These are phyloP conservation scores for Botia kubotai DNA, from an alignment of 2,797 vertebrate species.

Conservation along the genomic window DNA sequence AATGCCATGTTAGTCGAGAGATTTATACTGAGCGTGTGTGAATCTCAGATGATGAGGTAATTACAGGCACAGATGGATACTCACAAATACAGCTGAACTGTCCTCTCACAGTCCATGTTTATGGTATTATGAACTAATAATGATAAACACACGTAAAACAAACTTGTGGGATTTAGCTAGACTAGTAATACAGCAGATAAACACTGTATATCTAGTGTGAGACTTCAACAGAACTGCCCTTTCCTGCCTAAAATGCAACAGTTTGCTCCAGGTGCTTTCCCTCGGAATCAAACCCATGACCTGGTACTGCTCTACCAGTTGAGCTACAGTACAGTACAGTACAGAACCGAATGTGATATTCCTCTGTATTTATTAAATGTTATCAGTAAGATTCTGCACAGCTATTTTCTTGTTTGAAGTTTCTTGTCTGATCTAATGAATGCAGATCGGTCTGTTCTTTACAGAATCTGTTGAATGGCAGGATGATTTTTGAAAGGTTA, in stretches of 20 bases:
- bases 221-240: not conserved
- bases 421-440: slow-evolving; percentile 39
- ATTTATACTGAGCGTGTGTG: slow-evolving; percentile 41
- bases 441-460: slow-evolving; percentile 35
- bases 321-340: too few relatives aligned
- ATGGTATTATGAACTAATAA: slow-evolving; percentile 2
- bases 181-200: not conserved
- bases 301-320: too few relatives aligned
- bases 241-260: slow-evolving; percentile 8
- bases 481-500: slow-evolving; percentile 40
- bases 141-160: slow-evolving; percentile 3
- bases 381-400: not conserved
- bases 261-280: slow-evolving; percentile 2
- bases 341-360: too few relatives aligned
- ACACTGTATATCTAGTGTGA: not conserved
- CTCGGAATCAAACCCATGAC: too few relatives aligned
- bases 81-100: slow-evolving; percentile 2
- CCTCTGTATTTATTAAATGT: not conserved
- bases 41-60: slow-evolving; percentile 54
- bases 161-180: not conserved
- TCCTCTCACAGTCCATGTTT: not conserved
- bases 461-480: not conserved
- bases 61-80: slow-evolving; percentile 38
- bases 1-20: slow-evolving; percentile 47
- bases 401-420: not conserved